A percentile compares a stretch with the other conserved stretches of the same genome.
These are phyloP conservation scores for Trogon melanurus DNA, from an alignment of 2,113 vertebrate species.

Conservation along the genomic window DNA sequence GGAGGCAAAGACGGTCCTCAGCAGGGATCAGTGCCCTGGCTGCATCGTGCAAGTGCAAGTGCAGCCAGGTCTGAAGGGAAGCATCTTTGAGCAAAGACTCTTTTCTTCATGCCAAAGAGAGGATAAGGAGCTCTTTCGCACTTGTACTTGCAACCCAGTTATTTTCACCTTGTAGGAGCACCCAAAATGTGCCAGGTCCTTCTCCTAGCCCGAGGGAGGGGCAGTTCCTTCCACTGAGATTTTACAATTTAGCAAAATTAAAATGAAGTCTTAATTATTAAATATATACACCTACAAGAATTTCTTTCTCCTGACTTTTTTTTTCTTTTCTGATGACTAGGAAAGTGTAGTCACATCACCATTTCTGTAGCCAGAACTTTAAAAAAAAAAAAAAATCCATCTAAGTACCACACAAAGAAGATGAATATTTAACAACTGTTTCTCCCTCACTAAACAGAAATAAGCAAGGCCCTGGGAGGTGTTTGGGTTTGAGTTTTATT, in stretches of 20 bases:
- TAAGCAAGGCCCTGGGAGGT: neutral
- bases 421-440: neutral
- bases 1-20: neutral
- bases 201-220: neutral
- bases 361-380: neutral
- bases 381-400: neutral
- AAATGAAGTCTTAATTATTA: neutral
- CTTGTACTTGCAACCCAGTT: neutral
- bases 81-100: neutral
- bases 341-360: neutral
- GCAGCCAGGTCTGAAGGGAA: neutral
- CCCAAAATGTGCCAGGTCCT: neutral
- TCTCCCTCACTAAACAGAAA: neutral
- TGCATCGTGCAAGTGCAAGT: accelerated
- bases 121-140: neutral
- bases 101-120: neutral
- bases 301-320: neutral
- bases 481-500: neutral
- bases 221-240: neutral
- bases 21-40: neutral
- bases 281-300: neutral
- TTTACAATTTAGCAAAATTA: neutral
- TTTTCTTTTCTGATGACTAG: neutral
- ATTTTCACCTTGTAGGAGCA: neutral
- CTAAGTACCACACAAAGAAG: neutral